Base-by-base conservation (phyloP, 1,140 invertebrate species). In the Diuraphis noxia region DNA sequence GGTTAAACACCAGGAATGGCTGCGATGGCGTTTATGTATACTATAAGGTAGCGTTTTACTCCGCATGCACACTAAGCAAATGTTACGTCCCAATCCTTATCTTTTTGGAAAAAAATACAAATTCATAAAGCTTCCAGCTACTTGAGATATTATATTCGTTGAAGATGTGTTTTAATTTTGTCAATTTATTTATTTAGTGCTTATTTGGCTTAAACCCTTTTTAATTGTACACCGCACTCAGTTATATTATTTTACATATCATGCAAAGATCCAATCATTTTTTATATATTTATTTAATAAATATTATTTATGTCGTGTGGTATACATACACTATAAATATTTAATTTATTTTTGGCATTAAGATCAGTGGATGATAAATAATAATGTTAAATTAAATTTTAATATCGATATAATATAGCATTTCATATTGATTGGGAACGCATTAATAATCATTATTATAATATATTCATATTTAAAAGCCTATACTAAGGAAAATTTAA, bases 1-100 rank as follows among this genome's bases (percentile, higher is more conserved):
- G 72, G 41, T 90, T 90, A 49, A 90, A 90, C 88, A 36, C 63
- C 23, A 79, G 8, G 81, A 90, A 89, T 43, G 63, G 63, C 19
- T n/a, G 43, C 13, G n/a, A 4, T 49, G 34, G 82, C 40, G 30
- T 46, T 72, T 89, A 46, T 25, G 19, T n/a, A 43, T 10, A 30
- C 30, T 72, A 72, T 17, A n/a, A 72, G 4, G 30, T n/a, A 49
- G 13, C 1, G 30, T 77, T 23, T 72, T 89, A 46, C 41, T 43
- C 30, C 30, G n/a, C 19, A 1, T 46, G 88, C 13, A 72, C 30
- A n/a, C 21, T 36, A 49, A 49, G 25, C 41, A 79, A 79, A 90
- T 36, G 3, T 43, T 38, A 81, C 36, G 17, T 38, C 0, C 6
- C 34, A 79, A 38, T 21, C 34, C 36, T 79, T 38, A 79, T 79